Evolutionary conservation across 2,797 vertebrate genomes (phyloP), one percentile per base, ranked within the genome.

Genomic region (Paramormyrops hopkinsi): DNA sequence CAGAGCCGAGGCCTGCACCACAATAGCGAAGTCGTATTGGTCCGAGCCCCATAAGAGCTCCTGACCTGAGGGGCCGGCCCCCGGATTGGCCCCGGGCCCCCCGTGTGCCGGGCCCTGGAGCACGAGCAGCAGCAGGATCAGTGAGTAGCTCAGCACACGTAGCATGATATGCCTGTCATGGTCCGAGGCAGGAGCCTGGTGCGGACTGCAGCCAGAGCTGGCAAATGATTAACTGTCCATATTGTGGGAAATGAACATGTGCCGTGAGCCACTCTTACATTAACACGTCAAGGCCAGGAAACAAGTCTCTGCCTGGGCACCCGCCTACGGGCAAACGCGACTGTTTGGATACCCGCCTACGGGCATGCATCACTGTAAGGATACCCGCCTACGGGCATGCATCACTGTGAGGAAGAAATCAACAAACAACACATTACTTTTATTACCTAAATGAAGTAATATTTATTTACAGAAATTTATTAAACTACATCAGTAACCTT

Each of bases 21-120:
- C 89, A 0, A 99, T 17, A 0, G 97, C 95, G 0, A 99, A 99
- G 92, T 99, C 97, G 0, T 98, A 97, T 89, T 95, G 97, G 88
- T 98, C 96, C 0, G 96, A 91, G 0, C 95, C 97, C 0, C 90
- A 96, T 92, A 97, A 97, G 56, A 95, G 92, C 1, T 95, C 92
- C 93, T 97, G 96, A 86, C 96, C 94, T 0, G 93, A 73, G 0
- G 94, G 90, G 6, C 89, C 53, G 0, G 91, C 91, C 8, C 93
- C 89, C 0, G 92, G 93, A 56, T 95, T 94, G 93, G 93, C 89
- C 56, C 95, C 95, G 50, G 95, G 96, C 51, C 95, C 95, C 1
- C 91, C 88, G 0, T 6, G 33, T 56, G 62, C 93, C 59, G 2
- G 76, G 22, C 65, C 90, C 90, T 94, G 87, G n/a, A 95, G 8